Base-by-base conservation (phyloP, 2,797 vertebrate species). In the Knipowitschia caucasica region DNA sequence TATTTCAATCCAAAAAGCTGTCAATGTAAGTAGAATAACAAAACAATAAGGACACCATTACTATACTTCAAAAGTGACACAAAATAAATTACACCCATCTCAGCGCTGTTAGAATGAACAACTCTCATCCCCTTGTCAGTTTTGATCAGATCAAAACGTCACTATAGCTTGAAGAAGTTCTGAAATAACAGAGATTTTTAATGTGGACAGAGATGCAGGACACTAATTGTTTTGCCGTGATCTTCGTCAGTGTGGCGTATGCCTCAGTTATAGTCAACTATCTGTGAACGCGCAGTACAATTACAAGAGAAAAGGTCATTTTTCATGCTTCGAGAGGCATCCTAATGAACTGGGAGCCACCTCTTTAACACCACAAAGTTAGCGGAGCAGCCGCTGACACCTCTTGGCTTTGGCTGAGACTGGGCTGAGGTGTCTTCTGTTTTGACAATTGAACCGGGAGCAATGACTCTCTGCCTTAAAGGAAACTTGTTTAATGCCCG, bases 191-290 rank as follows among this genome's bases (percentile, higher is more conserved):
- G 58, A 80, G 64, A 74, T 65, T 69, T 60, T n/a, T 47, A 64
- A 53, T 59, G 56, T 53, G 59, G 50, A 73, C 61, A 35, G 68
- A 71, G 71, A 71, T 64, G 80, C 66, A 63, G 69, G 60, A 75
- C 66, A 72, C 75, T 89, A 89, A 89, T 91, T 86, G 82, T 88
- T 85, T n/a, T 85, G 69, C 86, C 89, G 87, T 85, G 82, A 87
- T 87, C 85, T 81, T 83, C 85, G 79, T 86, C 83, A 84, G 74
- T 66, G 59, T 81, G 73, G 77, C 79, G 62, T 83, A 82, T 76
- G 81, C 76, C 77, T 52, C 38, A 65, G 70, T 78, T 86, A 76
- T 76, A 86, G 73, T 86, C 82, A 82, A 80, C 86, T 84, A 87
- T 86, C 82, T 82, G 71, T 81, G 70, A 89, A 83, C 80, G 78